phyloP scores from a whole-genome alignment of 2,113 vertebrate species.

The Ursus arctos region DNA sequence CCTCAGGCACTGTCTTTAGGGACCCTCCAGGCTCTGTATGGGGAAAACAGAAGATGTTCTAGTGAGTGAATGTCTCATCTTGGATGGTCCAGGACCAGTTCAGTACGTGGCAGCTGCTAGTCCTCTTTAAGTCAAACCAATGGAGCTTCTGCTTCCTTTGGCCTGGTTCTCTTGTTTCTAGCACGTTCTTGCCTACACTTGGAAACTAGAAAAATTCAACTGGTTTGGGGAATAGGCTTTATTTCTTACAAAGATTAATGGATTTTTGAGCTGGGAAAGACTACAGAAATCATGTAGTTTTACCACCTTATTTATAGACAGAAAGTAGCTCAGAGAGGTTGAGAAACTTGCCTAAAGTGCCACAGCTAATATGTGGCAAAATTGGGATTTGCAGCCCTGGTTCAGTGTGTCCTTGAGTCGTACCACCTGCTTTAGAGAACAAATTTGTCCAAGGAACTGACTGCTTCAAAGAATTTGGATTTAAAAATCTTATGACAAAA shows the following conservation, averaged over 20 bases:
- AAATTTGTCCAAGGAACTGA: neutral
- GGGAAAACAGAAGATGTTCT: neutral
- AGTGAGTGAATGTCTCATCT: conserved; percentile 43
- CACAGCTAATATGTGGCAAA: neutral
- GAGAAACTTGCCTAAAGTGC: neutral
- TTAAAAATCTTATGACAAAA: conserved; percentile 36
- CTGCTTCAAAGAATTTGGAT: neutral
- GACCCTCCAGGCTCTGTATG: neutral
- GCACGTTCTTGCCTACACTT: conserved; percentile 39
- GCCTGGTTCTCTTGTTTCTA: conserved; percentile 59
- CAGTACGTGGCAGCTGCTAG: conserved; percentile 5
- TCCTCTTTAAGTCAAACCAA: conserved; percentile 66
- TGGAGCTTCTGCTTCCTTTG: neutral
- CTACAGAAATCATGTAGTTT: neutral
- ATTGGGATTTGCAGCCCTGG: neutral
- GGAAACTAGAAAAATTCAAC: conserved; percentile 39
- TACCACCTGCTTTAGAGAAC: neutral
- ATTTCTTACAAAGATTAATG: neutral
- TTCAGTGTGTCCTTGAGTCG: neutral
- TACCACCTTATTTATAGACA: neutral
- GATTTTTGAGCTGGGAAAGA: neutral
- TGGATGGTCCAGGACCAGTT: conserved; percentile 44
- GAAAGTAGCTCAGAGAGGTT: neutral
- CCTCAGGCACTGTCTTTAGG: neutral
- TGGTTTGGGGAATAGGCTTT: conserved; percentile 24